Percentiles rank a stretch among this genome's conserved stretches.
Evolutionary conservation across 1,140 invertebrate genomes (phyloP).

Genomic region (Subanguina moxae): DNA sequence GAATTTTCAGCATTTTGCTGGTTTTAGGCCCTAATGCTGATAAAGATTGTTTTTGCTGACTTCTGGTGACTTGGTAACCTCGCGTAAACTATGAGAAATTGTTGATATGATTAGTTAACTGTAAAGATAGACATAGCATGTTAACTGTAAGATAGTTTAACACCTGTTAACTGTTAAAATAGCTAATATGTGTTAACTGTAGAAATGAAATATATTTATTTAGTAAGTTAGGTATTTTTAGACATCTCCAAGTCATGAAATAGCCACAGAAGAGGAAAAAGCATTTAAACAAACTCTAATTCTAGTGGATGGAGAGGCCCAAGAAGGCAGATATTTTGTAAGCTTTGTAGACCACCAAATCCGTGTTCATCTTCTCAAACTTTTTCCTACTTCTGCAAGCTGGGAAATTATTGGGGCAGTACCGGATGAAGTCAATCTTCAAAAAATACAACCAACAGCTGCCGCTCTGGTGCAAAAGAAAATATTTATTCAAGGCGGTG

Average conservation of each 20-base stretch:
- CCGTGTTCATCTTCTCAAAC: not conserved
- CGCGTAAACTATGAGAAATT: too few relatives aligned
- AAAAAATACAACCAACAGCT: conserved; percentile 5
- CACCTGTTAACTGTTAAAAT: not conserved
- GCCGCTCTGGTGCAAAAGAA: not conserved
- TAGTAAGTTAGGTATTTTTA: not conserved
- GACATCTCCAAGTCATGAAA: not conserved
- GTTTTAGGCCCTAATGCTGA: too few relatives aligned
- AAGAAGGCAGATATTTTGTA: not conserved
- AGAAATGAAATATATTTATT: not conserved
- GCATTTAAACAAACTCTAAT: not conserved
- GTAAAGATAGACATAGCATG: too few relatives aligned
- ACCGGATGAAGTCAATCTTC: conserved; percentile 4
- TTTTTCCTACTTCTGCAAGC: not conserved
- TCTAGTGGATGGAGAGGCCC: not conserved
- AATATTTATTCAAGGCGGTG: conserved; percentile 10
- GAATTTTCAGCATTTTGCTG: too few relatives aligned
- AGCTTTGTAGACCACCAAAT: conserved; percentile 3
- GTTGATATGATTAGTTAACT: too few relatives aligned
- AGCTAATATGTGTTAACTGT: not conserved
- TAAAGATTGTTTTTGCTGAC: too few relatives aligned
- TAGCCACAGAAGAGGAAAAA: not conserved
- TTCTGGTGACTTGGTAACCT: too few relatives aligned
- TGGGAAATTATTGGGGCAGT: conserved; percentile 8
- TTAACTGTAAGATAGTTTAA: too few relatives aligned